Percentiles rank a stretch among this genome's conserved stretches.
These are phyloP conservation scores for Archips crataeganus DNA, from an alignment of 2,888 invertebrate species.

Conservation along the genomic window DNA sequence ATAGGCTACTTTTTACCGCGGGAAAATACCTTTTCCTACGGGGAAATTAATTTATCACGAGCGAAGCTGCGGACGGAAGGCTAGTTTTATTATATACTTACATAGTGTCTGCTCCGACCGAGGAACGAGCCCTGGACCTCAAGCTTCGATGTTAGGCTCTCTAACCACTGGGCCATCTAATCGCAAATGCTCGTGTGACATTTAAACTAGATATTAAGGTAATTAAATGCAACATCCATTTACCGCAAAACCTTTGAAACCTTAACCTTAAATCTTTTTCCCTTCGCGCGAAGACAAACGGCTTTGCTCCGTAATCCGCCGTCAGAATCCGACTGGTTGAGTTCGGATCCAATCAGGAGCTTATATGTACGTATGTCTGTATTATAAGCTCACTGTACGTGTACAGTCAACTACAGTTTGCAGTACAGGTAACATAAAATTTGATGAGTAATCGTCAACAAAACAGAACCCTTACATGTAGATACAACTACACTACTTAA, in stretches of 20 bases:
- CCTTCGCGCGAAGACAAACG: slow-evolving; percentile 12
- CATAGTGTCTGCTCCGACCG: no score
- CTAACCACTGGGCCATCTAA: no score
- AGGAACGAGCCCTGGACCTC: no score
- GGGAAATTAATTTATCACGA: no score
- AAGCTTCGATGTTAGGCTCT: no score
- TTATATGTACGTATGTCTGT: slow-evolving; percentile 1
- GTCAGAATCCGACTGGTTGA: slow-evolving; percentile 11
- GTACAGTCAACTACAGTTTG: not conserved
- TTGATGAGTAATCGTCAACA: not conserved
- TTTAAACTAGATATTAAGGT: not conserved
- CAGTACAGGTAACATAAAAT: not conserved
- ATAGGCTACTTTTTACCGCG: no score
- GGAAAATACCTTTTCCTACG: no score
- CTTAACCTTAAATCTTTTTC: slow-evolving; percentile 10
- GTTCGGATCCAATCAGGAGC: slow-evolving; percentile 27
- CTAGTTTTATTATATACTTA: no score
- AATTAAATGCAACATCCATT: slow-evolving; percentile 5
- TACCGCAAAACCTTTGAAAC: not conserved
- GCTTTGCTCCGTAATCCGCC: slow-evolving; percentile 14
- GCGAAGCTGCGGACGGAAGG: no score
- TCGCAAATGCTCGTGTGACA: no score
- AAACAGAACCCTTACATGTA: not conserved
- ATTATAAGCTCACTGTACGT: slow-evolving; percentile 4
- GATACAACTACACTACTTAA: no score